Evolutionary conservation across 2,797 vertebrate species (phyloP).

Genomic region (Syngnathus rostellatus): DNA sequence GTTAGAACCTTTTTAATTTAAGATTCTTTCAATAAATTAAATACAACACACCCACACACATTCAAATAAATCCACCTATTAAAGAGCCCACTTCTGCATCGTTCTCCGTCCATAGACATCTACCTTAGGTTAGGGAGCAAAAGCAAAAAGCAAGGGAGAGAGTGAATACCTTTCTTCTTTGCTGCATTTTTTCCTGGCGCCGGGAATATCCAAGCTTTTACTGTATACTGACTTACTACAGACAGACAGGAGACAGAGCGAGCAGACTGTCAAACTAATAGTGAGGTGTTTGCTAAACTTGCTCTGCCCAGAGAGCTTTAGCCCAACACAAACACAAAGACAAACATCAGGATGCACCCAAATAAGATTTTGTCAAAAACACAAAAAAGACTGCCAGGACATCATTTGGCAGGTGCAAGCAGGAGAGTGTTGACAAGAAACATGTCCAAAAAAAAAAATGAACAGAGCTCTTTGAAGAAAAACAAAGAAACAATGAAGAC

Average conservation of each 20-base stretch:
- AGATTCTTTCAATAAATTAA: neutral
- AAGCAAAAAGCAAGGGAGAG: constrained; percentile 41
- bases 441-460: neutral
- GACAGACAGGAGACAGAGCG: constrained; percentile 81
- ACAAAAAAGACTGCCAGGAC: neutral
- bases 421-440: neutral
- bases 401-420: neutral
- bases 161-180: constrained; percentile 89
- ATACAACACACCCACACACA: neutral
- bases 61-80: neutral
- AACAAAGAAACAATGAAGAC: neutral
- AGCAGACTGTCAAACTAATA: constrained; percentile 73
- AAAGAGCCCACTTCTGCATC: constrained; percentile 68
- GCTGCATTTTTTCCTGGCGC: constrained; percentile 88
- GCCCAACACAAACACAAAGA: constrained; percentile 4
- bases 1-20: constrained; percentile 1
- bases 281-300: constrained; percentile 7
- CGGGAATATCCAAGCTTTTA: constrained; percentile 98
- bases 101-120: constrained; percentile 52
- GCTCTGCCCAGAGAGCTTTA: constrained; percentile 21
- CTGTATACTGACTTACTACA: constrained; percentile 96
- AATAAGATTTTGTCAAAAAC: neutral
- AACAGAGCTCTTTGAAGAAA: neutral
- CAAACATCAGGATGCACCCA: neutral
- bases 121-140: constrained; percentile 44